Conservation (phyloP, 2,113 vertebrate genomes). For the Gobius niger region DNA sequence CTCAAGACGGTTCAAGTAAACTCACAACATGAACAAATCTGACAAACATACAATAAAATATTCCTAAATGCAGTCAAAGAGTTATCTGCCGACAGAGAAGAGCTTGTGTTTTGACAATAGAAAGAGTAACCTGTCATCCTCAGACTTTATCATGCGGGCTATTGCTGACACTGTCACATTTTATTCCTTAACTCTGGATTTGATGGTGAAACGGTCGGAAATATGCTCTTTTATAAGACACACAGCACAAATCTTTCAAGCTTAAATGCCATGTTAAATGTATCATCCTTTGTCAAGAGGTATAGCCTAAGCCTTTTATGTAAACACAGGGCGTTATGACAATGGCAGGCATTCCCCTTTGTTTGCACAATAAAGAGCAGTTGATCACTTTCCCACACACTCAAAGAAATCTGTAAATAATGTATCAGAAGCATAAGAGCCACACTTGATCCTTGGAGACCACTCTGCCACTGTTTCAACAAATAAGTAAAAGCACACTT, state of each 20-base stretch:
- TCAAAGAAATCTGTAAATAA: no score
- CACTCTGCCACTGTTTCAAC: no score
- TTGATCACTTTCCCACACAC: no score
- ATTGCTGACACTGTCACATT: not conserved
- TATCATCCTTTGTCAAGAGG: no score
- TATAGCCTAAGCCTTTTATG: no score
- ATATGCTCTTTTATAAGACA: not conserved
- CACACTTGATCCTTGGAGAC: no score
- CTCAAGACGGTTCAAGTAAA: not conserved
- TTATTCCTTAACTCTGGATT: not conserved
- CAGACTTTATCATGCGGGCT: not conserved
- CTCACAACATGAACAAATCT: not conserved
- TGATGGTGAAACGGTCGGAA: constrained; percentile 1
- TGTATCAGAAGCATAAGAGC: no score
- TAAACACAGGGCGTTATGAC: no score
- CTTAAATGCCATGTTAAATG: not conserved
- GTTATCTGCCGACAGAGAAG: not conserved
- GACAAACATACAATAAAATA: not conserved
- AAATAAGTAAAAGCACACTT: no score
- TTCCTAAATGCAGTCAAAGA: not conserved
- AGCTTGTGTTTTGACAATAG: not conserved
- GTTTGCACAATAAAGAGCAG: no score
- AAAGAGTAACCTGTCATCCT: not conserved
- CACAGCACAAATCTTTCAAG: not conserved
- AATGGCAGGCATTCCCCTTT: no score